Conservation (phyloP, 2,888 invertebrate genomes). For the Endotricha flammealis region DNA sequence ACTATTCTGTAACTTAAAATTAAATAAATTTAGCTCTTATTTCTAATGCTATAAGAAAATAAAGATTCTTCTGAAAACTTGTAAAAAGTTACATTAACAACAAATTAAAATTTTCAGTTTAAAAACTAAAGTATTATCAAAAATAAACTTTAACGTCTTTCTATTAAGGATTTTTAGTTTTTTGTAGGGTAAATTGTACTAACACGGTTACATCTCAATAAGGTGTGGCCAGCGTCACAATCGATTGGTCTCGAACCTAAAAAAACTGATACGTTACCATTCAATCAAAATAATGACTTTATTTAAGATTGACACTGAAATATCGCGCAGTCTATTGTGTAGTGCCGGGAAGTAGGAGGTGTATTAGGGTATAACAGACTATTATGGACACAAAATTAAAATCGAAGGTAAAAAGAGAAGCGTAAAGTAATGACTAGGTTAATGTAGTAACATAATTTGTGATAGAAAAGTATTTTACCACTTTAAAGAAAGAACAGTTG, state of each 20-base stretch:
- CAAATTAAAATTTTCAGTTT: background rate
- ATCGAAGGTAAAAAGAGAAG: too few relatives aligned
- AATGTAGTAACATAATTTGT: too few relatives aligned
- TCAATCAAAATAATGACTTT: conserved; percentile 78
- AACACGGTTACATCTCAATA: conserved; percentile 38
- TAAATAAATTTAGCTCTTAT: background rate
- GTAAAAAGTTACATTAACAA: background rate
- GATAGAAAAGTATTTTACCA: too few relatives aligned
- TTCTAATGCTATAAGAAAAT: background rate
- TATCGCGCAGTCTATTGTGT: conserved; percentile 64
- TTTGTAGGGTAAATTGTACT: conserved; percentile 8
- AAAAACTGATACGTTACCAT: conserved; percentile 39
- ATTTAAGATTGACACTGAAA: conserved; percentile 77
- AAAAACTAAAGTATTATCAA: background rate
- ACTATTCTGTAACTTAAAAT: background rate
- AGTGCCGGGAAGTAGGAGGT: conserved; percentile 43
- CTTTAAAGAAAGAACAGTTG: too few relatives aligned
- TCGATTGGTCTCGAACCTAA: conserved; percentile 65
- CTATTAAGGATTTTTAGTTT: background rate
- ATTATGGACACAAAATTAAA: conserved; percentile 11
- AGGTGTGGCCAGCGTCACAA: conserved; percentile 58
- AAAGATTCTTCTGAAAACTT: background rate
- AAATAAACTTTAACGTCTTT: background rate
- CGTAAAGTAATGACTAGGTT: too few relatives aligned
- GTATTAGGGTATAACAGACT: conserved; percentile 29